Base-by-base conservation (phyloP, 2,888 invertebrate genomes). In the Cremastobaeus sp. region DNA sequence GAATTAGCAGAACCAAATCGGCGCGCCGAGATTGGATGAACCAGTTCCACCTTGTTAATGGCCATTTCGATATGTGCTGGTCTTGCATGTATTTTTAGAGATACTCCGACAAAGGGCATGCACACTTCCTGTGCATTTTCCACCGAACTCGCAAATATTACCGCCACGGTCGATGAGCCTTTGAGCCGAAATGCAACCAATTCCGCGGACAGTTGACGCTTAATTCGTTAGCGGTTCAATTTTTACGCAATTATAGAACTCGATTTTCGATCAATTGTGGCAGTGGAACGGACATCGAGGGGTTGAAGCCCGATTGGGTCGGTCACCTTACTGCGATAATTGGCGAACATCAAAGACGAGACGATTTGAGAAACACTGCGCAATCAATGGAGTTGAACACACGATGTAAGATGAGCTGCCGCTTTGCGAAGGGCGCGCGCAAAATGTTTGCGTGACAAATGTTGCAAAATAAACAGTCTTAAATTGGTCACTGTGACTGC, bases 401-500 rank as follows among this genome's bases (percentile, higher is more conserved):
- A 32, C 12, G 1, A 34, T 32, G 54, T 55, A 66, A 57, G 48
- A 57, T 57, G 55, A 57, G 32, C 39, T 12, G 21, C 48, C 48
- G 57, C 57, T 47, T 43, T 12, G 3, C 25, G 11, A 25, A 25
- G 34, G 59, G 43, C 43, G 18, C 35, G 21, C 21, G 57, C 50
- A 48, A 50, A 50, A 59, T 69, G 68, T 52, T 69, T 54, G 60
- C 39, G 47, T 55, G 47, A 69, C 54, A 62, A 69, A 69, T 55
- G 41, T 55, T 41, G 41, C 55, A 25, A 41, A 62, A 47, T 20
- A 54, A 55, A 69, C 47, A 55, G 55, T 69, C 60, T 69, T 60
- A 62, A 55, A 69, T 69, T 18, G 54, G 62, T 69, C 47, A 55
- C 47, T 55, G 15, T 39, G 54, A 28, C 25, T 18, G 39, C 11